These are phyloP conservation scores for Boloria euphrosyne DNA, from an alignment of 2,888 invertebrate species.

Conservation along the genomic window DNA sequence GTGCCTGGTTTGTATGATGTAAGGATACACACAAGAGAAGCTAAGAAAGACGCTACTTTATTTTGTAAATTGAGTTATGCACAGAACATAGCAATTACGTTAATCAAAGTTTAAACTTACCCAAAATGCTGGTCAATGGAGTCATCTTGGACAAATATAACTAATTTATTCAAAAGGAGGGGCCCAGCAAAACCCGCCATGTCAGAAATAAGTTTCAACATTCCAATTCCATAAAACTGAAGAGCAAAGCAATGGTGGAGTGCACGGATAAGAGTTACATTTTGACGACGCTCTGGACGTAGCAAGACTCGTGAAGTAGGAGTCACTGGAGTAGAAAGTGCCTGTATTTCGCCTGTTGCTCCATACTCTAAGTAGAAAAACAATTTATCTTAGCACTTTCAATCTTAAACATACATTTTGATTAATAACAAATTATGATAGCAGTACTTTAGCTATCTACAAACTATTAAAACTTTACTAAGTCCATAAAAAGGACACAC, in stretches of 20 bases:
- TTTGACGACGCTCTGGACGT: conserved; percentile 63
- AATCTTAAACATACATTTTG: too few species aligned
- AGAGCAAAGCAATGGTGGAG: conserved; percentile 89
- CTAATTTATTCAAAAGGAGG: conserved; percentile 90
- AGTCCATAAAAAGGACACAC: too few species aligned
- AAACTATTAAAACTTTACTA: too few species aligned
- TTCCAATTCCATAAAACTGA: conserved; percentile 92
- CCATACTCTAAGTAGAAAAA: conserved; percentile 61
- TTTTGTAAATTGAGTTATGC: too few species aligned
- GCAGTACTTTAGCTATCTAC: too few species aligned
- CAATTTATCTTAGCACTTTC: background rate
- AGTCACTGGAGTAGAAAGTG: conserved; percentile 68
- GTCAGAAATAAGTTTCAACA: conserved; percentile 92
- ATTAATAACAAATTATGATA: too few species aligned
- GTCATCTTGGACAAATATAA: conserved; percentile 89
- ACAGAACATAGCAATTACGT: background rate
- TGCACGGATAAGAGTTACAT: conserved; percentile 84
- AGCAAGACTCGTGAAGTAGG: conserved; percentile 64
- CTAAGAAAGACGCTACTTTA: too few species aligned
- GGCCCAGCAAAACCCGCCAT: conserved; percentile 94
- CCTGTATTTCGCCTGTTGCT: conserved; percentile 58
- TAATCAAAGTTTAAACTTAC: conserved; percentile 72
- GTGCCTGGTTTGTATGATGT: too few species aligned
- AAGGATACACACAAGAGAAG: too few species aligned
- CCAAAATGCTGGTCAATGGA: conserved; percentile 84